Evolutionary conservation across 2,113 vertebrate genomes (phyloP), one percentile per base, ranked within the genome.

Genomic region (Montifringilla adamsi): DNA sequence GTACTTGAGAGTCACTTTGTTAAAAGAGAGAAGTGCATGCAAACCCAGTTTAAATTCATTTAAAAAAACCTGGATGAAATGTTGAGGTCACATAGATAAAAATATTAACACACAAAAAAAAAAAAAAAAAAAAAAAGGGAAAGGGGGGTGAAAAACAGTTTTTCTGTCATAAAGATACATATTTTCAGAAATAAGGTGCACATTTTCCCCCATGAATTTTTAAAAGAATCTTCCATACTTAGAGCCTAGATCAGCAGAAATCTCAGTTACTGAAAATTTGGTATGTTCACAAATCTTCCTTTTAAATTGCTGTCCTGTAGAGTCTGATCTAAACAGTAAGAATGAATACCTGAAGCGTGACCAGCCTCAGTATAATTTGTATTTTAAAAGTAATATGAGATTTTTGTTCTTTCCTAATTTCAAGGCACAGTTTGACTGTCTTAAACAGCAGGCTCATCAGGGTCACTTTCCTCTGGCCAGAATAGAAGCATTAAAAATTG

Each of bases 1-100:
- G 35, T 27, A 52, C 37, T 30, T 75, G 19, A 21, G 19, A 52
- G 9, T 47, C 39, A 39, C 24, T 70, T 63, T 35, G 5, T 39
- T 46, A 44, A 53, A 47, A 85, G 56, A 86, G 28, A 88, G 20
- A 58, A 11, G 15, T 43, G 47, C 46, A 47, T 26, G 20, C 3
- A 55, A 68, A 66, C 3, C 22, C 3, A 7, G 18, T 37, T 33
- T 46, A 31, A 80, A 79, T 59, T 83, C 15, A 28, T 12, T 5
- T 21, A 20, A 33, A 37, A 24, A 33, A 21, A 0, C 0, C 1
- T 1, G 4, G 23, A 67, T 24, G 17, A 37, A 62, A 7, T 33
- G 4, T 13, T 68, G 17, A 75, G 13, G 19, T 78, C 9, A 5
- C 0, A 0, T 26, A 33, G 8, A 75, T 6, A 30, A 11, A 37